Conservation (phyloP, 2,797 vertebrate species). For the Bufotes viridis region DNA sequence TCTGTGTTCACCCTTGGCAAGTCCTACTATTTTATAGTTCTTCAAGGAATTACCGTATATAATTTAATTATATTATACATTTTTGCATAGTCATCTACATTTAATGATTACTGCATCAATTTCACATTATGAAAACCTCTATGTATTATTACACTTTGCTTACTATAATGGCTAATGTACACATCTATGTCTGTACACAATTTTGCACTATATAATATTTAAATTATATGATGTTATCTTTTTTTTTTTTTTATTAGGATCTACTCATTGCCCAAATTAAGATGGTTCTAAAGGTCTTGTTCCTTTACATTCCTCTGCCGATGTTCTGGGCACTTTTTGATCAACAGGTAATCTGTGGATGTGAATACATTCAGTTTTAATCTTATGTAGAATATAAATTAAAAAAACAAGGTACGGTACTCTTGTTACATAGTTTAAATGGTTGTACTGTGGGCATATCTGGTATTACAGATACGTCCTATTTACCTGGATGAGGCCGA, state of each 20-base stretch:
- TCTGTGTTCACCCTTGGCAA: no score
- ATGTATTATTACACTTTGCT: background rate
- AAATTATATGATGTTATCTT: background rate
- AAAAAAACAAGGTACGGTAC: background rate
- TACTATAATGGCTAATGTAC: background rate
- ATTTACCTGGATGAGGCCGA: background rate
- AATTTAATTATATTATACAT: no score
- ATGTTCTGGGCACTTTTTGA: constrained; percentile 99
- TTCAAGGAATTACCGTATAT: background rate
- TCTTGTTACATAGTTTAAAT: background rate
- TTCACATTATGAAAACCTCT: background rate
- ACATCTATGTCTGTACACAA: background rate
- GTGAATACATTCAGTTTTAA: background rate
- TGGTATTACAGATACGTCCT: background rate
- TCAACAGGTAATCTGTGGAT: constrained; percentile 85
- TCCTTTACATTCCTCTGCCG: constrained; percentile 93
- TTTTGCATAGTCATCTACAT: no score
- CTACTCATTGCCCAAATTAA: constrained; percentile 89
- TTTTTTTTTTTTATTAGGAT: constrained; percentile 77
- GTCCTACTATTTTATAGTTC: background rate
- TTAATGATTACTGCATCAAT: background rate
- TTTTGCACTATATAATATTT: background rate
- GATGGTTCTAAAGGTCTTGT: constrained; percentile 91
- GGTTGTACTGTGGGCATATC: background rate
- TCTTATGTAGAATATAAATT: background rate